phyloP scores from a whole-genome alignment of 2,888 invertebrate genomes.

The Coenonympha glycerion region DNA sequence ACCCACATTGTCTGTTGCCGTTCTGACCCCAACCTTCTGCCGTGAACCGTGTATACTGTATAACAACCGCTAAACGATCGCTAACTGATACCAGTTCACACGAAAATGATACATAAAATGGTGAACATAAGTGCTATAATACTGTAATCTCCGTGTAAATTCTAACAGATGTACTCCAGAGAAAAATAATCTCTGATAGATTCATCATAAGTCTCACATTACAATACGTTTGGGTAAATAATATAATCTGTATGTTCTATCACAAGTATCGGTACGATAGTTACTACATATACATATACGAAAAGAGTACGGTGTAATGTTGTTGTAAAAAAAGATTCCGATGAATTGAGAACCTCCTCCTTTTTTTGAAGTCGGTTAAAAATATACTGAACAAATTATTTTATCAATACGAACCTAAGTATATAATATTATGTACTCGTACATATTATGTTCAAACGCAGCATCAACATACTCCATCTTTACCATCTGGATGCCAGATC shows the following conservation, averaged over 20 bases:
- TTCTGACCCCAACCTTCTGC: constrained; percentile 11
- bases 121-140: not conserved
- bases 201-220: not conserved
- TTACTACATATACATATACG: not conserved
- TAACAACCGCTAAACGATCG: constrained; percentile 5
- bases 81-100: not conserved
- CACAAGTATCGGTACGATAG: not conserved
- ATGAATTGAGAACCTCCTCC: too few species aligned
- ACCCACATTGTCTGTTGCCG: constrained; percentile 11
- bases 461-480: too few species aligned
- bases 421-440: too few species aligned
- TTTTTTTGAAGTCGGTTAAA: too few species aligned
- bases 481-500: too few species aligned
- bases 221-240: not conserved
- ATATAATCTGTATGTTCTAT: not conserved
- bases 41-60: constrained; percentile 5
- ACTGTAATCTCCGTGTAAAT: not conserved
- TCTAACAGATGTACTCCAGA: not conserved
- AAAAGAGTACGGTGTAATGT: not conserved
- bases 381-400: not conserved
- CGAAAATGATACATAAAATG: not conserved
- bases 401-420: not conserved
- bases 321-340: not conserved
- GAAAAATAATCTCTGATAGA: not conserved
- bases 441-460: too few species aligned